A percentile compares a stretch with the other conserved stretches of the same genome.
phyloP scores from a whole-genome alignment of 2,888 invertebrate genomes.

The Deilephila porcellus region DNA sequence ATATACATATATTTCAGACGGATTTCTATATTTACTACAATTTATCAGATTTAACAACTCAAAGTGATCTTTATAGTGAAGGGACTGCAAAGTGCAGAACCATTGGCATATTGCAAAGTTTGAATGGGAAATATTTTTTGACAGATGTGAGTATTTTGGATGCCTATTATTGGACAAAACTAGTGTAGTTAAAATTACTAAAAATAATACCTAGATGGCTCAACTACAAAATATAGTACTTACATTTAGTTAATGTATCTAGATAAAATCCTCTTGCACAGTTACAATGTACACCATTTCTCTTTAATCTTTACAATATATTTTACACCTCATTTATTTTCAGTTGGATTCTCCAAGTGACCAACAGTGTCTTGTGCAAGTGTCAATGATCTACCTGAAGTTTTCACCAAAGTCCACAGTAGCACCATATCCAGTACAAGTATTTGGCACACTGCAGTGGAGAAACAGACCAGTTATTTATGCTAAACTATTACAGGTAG shows the following conservation, averaged over 20 bases:
- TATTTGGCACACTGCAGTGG: slow-evolving; percentile 73
- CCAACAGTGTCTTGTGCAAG: slow-evolving; percentile 46
- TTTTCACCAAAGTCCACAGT: slow-evolving; percentile 51
- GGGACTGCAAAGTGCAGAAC: slow-evolving; percentile 61
- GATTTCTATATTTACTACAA: slow-evolving; percentile 61
- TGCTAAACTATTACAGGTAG: slow-evolving; percentile 67
- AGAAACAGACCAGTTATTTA: slow-evolving; percentile 63
- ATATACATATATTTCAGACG: slow-evolving; percentile 50
- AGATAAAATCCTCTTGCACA: too few species aligned
- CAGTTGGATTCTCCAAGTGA: slow-evolving; percentile 52
- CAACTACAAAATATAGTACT: too few species aligned
- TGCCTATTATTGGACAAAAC: neutral
- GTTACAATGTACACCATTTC: too few species aligned
- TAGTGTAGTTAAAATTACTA: neutral
- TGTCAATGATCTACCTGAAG: slow-evolving; percentile 62
- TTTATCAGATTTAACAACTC: slow-evolving; percentile 50
- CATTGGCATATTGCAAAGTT: slow-evolving; percentile 66
- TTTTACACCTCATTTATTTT: slow-evolving; percentile 34
- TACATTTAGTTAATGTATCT: too few species aligned
- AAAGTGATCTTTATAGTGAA: slow-evolving; percentile 47
- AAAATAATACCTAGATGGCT: neutral
- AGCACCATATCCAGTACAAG: slow-evolving; percentile 66
- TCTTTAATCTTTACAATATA: neutral
- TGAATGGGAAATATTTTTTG: slow-evolving; percentile 61
- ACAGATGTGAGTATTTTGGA: slow-evolving; percentile 57